Evolutionary conservation across 2,113 vertebrate species (phyloP).

Genomic region (Lates calcarifer): DNA sequence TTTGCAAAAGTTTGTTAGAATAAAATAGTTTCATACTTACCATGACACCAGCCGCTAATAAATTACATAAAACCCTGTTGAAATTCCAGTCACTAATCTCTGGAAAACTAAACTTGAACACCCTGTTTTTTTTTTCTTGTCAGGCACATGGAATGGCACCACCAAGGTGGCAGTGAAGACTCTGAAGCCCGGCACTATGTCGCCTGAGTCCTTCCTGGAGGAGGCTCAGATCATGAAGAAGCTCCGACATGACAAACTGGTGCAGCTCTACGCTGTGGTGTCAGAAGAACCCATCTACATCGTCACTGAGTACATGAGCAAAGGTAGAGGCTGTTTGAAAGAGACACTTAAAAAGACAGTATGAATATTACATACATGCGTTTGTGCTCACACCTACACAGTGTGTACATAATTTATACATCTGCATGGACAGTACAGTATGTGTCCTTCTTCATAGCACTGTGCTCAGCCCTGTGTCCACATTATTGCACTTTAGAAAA

Average conservation of each 20-base stretch:
- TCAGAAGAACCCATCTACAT: conserved; percentile 99
- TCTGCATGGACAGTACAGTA: conserved; percentile 16
- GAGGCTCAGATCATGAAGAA: conserved; percentile 99
- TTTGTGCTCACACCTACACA: conserved; percentile 16
- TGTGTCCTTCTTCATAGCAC: conserved; percentile 1
- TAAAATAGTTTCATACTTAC: too few species aligned
- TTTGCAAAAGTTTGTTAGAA: too few species aligned
- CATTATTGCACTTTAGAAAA: neutral
- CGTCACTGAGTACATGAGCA: conserved; percentile 98
- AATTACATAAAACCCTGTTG: too few species aligned
- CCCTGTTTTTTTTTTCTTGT: neutral
- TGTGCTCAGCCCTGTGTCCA: neutral
- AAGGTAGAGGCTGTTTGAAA: conserved; percentile 85
- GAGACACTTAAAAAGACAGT: neutral
- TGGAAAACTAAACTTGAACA: neutral
- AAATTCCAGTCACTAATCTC: neutral
- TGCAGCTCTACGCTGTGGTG: conserved; percentile 98
- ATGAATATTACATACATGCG: conserved; percentile 54
- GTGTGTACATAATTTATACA: conserved; percentile 51
- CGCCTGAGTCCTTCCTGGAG: conserved; percentile 98
- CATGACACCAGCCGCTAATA: too few species aligned
- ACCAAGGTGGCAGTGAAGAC: conserved; percentile 99
- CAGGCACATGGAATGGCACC: conserved; percentile 98
- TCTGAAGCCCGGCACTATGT: conserved; percentile 99
- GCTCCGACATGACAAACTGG: conserved; percentile 96